Evolutionary conservation across 2,113 vertebrate genomes (phyloP).

Genomic region (Brachypodius melanocephalos): DNA sequence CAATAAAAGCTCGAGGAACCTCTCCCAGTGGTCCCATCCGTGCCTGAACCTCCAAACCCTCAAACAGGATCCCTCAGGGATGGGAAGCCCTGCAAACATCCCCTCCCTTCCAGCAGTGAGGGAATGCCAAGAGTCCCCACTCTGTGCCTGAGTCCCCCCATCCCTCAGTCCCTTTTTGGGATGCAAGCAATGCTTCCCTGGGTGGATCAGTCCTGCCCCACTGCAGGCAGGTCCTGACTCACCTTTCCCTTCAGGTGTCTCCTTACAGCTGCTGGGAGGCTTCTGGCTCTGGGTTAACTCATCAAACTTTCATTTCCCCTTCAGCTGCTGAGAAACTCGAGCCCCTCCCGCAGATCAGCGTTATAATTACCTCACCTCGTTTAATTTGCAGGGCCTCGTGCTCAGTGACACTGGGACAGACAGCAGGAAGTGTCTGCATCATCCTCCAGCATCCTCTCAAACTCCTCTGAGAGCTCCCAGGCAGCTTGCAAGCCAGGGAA

Average conservation of each 20-base stretch:
- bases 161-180: neutral
- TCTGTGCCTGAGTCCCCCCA: neutral
- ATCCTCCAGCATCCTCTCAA: neutral
- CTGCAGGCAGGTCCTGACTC: neutral
- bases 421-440: rapidly evolving
- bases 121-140: neutral
- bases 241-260: constrained; percentile 5
- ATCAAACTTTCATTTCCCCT: constrained; percentile 50
- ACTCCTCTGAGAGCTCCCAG: neutral
- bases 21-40: too few species aligned
- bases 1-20: too few species aligned
- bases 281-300: constrained; percentile 16
- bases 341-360: neutral
- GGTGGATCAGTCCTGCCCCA: neutral
- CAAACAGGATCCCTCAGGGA: neutral
- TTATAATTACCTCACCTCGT: neutral
- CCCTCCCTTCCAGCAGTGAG: neutral
- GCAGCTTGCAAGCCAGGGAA: neutral
- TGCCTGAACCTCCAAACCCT: too few species aligned
- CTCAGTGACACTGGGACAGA: neutral
- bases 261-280: constrained; percentile 7
- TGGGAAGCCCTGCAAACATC: neutral
- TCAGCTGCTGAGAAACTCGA: constrained; percentile 7
- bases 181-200: rapidly evolving
- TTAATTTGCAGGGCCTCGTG: neutral